phyloP scores from a whole-genome alignment of 2,888 invertebrate species.

The Sycophila texana region DNA sequence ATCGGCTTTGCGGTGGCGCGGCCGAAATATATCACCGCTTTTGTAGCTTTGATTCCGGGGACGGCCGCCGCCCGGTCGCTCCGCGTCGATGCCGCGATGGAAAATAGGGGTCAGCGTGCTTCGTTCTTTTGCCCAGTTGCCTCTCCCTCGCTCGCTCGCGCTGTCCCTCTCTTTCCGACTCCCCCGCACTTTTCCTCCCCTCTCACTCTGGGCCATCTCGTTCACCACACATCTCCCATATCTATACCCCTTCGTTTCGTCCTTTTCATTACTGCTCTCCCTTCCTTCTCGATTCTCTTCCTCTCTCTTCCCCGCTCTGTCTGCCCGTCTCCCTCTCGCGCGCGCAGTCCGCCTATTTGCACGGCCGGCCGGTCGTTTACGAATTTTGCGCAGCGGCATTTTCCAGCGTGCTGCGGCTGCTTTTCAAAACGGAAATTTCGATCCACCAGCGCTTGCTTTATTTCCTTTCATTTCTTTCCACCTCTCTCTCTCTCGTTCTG shows the following conservation, averaged over 20 bases:
- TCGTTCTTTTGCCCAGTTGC: slow-evolving; percentile 2
- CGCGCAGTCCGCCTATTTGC: background rate
- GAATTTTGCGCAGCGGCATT: slow-evolving; percentile 18
- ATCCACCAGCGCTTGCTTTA: slow-evolving; percentile 14
- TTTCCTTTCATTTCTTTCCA: slow-evolving; percentile 14
- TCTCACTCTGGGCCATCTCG: background rate
- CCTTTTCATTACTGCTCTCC: too few species aligned
- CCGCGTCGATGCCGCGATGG: slow-evolving; percentile 4
- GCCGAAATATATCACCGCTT: slow-evolving; percentile 62
- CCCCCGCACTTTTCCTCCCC: background rate
- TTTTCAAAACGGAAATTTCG: slow-evolving; percentile 43
- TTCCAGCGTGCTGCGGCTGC: slow-evolving; percentile 11
- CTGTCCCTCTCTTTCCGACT: slow-evolving; percentile 1
- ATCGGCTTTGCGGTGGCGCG: slow-evolving; percentile 59
- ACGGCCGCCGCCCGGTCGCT: background rate
- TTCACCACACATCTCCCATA: too few species aligned
- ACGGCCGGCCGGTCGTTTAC: background rate
- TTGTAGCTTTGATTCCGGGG: slow-evolving; percentile 63
- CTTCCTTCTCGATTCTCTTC: too few species aligned
- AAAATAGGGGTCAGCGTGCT: slow-evolving; percentile 42
- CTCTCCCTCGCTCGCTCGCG: background rate
- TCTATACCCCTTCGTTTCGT: too few species aligned
- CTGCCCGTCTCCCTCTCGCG: background rate
- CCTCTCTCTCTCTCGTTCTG: background rate
- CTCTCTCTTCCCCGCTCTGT: background rate